A percentile compares a stretch with the other conserved stretches of the same genome.
phyloP scores from a whole-genome alignment of 2,888 invertebrate genomes.

The Terebella lapidaria region DNA sequence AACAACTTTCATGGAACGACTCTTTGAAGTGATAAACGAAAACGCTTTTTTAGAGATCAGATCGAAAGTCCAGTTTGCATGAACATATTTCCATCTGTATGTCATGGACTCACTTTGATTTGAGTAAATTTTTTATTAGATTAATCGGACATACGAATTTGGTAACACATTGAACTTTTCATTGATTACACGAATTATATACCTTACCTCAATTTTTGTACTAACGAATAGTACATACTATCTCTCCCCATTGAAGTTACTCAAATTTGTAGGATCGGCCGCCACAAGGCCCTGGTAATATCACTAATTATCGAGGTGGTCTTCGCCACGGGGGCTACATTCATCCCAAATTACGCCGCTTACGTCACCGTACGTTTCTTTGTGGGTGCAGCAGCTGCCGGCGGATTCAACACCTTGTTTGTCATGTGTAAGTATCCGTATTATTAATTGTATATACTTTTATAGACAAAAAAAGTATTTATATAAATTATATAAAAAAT shows the following conservation, averaged over 20 bases:
- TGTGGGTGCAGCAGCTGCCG: conserved; percentile 32
- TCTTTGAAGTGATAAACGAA: too few relatives aligned
- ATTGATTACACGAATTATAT: neutral
- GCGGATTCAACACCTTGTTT: conserved; percentile 34
- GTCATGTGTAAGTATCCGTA: conserved; percentile 35
- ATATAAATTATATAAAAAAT: too few relatives aligned
- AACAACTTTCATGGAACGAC: too few relatives aligned
- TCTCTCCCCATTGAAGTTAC: too few relatives aligned
- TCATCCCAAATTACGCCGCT: conserved; percentile 28
- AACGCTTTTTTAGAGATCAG: too few relatives aligned
- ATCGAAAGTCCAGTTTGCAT: too few relatives aligned
- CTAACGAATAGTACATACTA: neutral
- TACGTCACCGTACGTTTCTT: conserved; percentile 33
- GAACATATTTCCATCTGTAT: too few relatives aligned
- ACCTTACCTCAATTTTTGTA: neutral
- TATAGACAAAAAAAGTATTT: conserved; percentile 4
- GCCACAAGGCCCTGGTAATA: conserved; percentile 30
- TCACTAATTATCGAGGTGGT: conserved; percentile 25
- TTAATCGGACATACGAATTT: too few relatives aligned
- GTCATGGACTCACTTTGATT: too few relatives aligned
- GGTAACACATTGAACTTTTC: too few relatives aligned
- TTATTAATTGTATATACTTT: neutral
- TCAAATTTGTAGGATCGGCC: conserved; percentile 28
- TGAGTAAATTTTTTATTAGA: too few relatives aligned
- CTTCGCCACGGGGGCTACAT: conserved; percentile 29